These are phyloP conservation scores for Cephonodes hylas DNA, from an alignment of 2,888 invertebrate species.

Conservation along the genomic window DNA sequence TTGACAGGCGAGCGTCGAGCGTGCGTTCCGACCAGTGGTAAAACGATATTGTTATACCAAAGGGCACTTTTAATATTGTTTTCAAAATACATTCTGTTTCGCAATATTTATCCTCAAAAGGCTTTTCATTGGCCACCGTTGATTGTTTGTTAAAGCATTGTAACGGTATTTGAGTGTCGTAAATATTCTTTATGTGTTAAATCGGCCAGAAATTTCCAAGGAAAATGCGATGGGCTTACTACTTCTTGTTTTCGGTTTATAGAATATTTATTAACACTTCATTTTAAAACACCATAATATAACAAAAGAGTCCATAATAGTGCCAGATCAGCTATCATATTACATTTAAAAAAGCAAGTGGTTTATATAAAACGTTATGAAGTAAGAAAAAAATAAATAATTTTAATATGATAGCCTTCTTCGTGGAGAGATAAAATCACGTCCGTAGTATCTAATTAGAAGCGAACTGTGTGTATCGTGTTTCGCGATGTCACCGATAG, in stretches of 20 bases:
- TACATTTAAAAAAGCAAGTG: background rate
- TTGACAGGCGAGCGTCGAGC: conserved; percentile 26
- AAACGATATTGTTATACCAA: conserved; percentile 17
- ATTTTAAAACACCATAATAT: no score
- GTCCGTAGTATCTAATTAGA: conserved; percentile 53
- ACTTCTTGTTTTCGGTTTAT: background rate
- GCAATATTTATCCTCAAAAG: conserved; percentile 11
- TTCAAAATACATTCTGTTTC: conserved; percentile 10
- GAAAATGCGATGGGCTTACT: background rate
- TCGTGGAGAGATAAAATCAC: conserved; percentile 26
- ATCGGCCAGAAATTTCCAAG: background rate
- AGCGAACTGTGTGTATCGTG: conserved; percentile 61
- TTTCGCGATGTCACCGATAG: conserved; percentile 64
- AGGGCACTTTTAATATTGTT: conserved; percentile 18
- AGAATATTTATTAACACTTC: no score
- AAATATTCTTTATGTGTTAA: background rate
- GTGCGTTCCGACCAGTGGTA: conserved; percentile 12
- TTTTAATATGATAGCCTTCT: background rate
- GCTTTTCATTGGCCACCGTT: background rate
- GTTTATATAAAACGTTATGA: background rate
- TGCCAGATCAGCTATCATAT: background rate
- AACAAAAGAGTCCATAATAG: background rate
- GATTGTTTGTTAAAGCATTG: background rate
- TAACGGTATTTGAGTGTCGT: background rate
- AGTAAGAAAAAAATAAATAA: background rate